Evolutionary conservation across 2,113 vertebrate genomes (phyloP).

Genomic region (Centrocercus urophasianus): DNA sequence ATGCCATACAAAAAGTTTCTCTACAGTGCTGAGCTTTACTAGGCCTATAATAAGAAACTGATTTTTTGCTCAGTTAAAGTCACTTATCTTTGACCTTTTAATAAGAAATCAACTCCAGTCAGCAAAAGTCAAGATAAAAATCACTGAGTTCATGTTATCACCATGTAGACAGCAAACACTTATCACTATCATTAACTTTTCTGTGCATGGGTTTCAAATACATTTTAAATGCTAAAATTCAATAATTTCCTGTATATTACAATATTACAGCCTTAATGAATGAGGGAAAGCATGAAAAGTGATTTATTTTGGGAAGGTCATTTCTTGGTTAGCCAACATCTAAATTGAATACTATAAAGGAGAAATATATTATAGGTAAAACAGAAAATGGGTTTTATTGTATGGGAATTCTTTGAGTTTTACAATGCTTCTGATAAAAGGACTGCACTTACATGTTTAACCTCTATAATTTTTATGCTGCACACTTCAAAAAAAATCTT

Average conservation of each 20-base stretch:
- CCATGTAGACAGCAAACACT: background rate
- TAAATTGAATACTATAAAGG: conserved; percentile 24
- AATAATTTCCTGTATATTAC: conserved; percentile 20
- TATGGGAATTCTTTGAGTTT: conserved; percentile 40
- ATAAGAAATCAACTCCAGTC: conserved; percentile 57
- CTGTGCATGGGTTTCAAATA: conserved; percentile 36
- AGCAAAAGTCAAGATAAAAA: conserved; percentile 63
- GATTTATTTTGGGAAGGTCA: conserved; percentile 58
- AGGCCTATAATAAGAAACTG: conserved; percentile 49
- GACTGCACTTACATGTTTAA: conserved; percentile 40
- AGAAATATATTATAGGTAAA: conserved; percentile 52
- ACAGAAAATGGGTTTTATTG: conserved; percentile 37
- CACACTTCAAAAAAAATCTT: background rate
- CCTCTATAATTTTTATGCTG: conserved; percentile 46
- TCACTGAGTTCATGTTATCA: conserved; percentile 23
- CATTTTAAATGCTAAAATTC: conserved; percentile 39
- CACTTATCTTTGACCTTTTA: conserved; percentile 64
- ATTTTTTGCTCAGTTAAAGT: conserved; percentile 55
- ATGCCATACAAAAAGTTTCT: conserved; percentile 20
- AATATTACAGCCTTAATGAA: conserved; percentile 42
- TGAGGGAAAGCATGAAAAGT: conserved; percentile 30
- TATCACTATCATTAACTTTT: background rate
- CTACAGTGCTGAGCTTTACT: background rate
- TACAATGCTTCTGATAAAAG: conserved; percentile 41
- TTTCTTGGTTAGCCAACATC: conserved; percentile 3